Conservation (phyloP, 64 coral and sea anemone genomes). For the Anthopleura sola region DNA sequence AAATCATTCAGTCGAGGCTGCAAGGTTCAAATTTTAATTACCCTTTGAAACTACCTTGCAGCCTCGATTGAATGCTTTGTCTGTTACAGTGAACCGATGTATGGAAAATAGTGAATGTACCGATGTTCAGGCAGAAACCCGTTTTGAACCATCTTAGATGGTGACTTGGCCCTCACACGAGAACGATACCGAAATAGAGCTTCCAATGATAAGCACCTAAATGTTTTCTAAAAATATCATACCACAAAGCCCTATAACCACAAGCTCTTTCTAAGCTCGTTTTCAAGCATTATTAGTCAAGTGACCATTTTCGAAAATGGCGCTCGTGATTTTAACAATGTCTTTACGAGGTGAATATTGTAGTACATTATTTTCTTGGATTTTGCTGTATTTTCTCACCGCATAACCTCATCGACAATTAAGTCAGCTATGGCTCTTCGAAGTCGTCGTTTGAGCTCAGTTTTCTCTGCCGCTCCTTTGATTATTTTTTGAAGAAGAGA, state of each 20-base stretch:
- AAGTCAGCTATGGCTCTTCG: slow-evolving; percentile 79
- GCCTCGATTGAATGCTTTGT: too few relatives aligned
- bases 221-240: neutral
- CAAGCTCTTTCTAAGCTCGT: neutral
- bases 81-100: too few relatives aligned
- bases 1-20: too few relatives aligned
- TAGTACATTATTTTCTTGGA: neutral
- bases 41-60: too few relatives aligned
- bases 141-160: neutral
- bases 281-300: neutral
- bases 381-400: neutral
- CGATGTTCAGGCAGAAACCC: too few relatives aligned
- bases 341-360: neutral
- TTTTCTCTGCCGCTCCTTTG: slow-evolving; percentile 30
- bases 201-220: neutral
- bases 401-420: slow-evolving; percentile 72
- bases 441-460: slow-evolving; percentile 65
- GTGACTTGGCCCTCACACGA: neutral
- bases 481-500: slow-evolving; percentile 67
- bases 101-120: too few relatives aligned
- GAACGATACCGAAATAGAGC: neutral
- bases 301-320: neutral
- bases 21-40: too few relatives aligned
- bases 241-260: neutral
- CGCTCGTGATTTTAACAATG: neutral